Evolutionary conservation across 2,888 invertebrate species (phyloP), one percentile per base, ranked within the genome.

Genomic region (Anodontia alba): DNA sequence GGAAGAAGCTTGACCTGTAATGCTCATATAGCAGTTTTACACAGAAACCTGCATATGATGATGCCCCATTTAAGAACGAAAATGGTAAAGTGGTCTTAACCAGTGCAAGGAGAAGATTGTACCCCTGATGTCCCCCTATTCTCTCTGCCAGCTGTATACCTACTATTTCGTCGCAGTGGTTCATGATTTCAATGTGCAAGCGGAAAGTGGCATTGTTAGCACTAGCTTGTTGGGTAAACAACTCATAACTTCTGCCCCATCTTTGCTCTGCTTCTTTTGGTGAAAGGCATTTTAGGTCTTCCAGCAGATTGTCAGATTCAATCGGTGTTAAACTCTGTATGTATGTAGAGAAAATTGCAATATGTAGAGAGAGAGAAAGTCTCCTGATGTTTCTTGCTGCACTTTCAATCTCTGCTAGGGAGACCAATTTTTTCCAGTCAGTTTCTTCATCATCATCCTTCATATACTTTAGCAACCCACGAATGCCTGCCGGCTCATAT

Each of bases 11-110:
- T 20, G 75, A 49, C 38, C n/a, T 12, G 29, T 81, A 81, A 57
- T 81, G 80, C 15, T 68, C 73, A 43, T 75, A 68, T 0, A 81
- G 57, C 15, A 83, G 66, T 23, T 80, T 33, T 12, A 78, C 70
- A 71, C 75, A 73, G 67, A 78, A 82, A 1, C 83, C 31, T 20
- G 83, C 81, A 81, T 86, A 83, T 20, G 81, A 76, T 42, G 80
- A 69, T 49, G 86, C 83, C 2, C 81, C 80, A 71, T 86, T 84
- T 0, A 86, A 42, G 70, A 86, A 84, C 17, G 85, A 57, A 82
- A 85, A 85, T 33, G 81, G 80, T 38, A 85, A 72, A 33, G 20
- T 78, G 54, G 33, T 62, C 67, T 85, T 85, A 3, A 85, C 80
- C 29, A 33, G 75, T 49, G 23, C 80, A 57, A 70, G 69, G 15